Base-by-base conservation (phyloP, 2,888 invertebrate species). In the Ormyrus rosae region DNA sequence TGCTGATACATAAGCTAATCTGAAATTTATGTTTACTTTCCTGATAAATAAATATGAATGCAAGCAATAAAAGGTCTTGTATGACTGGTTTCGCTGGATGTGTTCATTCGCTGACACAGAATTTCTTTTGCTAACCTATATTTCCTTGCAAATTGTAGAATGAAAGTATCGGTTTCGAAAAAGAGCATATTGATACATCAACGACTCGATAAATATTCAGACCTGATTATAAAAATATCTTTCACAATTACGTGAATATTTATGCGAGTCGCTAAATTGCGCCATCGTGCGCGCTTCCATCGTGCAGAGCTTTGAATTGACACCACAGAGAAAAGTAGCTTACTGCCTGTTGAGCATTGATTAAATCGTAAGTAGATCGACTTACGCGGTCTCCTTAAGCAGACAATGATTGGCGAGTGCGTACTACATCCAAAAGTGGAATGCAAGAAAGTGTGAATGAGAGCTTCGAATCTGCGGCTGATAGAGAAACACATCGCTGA, bases 341-440 rank as follows among this genome's bases (percentile, higher is more conserved):
- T 46, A 13, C 63, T 46, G 55, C 55, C 64, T 13, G 53, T 61
- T 64, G 46, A 73, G 19, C n/a, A 10, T n/a, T 10, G 64, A 69
- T 55, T 46, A 45, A 46, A 73, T 64, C 46, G 10, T 46, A 64
- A 64, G 13, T 64, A 64, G 34, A 60, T 60, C 53, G 60, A 8
- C 48, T 73, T 73, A 55, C 46, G 63, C 9, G 69, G 8, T 19
- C 51, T 53, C 19, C 6, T 13, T 50, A 7, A 11, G 2, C 3
- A 34, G 8, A 60, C 11, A 60, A 11, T 9, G 1, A 19, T 19
- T 19, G 19, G 19, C 11, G 0, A 56, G n/a, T 56, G 11, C 6
- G 11, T 9, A 56, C 10, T n/a, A 9, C 10, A 56, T n/a, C 10
- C 5, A 56, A 56, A 56, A 56, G n/a, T 5, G 11, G 8, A n/a